Evolutionary conservation across 2,888 invertebrate species (phyloP), one percentile per base, ranked within the genome.

Genomic region (Nomada goodeniana): DNA sequence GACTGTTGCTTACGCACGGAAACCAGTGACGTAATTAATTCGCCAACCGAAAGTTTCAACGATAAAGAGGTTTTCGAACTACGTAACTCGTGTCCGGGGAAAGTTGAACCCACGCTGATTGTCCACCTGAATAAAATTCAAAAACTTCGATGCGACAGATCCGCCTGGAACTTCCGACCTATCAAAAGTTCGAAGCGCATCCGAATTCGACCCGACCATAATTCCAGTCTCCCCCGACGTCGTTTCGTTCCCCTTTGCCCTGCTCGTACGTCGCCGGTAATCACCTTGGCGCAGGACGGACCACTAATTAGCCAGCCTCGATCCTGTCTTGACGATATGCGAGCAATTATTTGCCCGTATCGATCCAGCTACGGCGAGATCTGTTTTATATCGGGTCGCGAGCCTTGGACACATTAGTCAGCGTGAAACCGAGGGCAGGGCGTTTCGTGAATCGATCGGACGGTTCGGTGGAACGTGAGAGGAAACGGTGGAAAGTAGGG

Each of bases 271-370:
- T 50, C 50, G 42, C 57, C 18, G 76, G 64, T 76, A 82, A 81
- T 71, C 82, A 65, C 82, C 76, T 83, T 68, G 69, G 65, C 68
- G 53, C 63, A 47, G 47, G 64, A 83, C 71, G 26, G 64, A 44
- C 65, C 73, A 73, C 88, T 80, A 84, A 87, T 88, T 88, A 86
- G 74, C 67, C 71, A 60, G 83, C 59, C 68, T 36, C 74, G 64
- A 18, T 7, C 65, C 61, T 67, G 80, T 80, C 83, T 83, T 80
- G 86, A 78, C 88, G 82, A 87, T 87, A 83, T 77, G 84, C 73
- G 68, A 63, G 79, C 80, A 86, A 87, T 87, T 86, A 86, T 87
- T 86, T 87, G 87, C 87, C 87, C 86, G 87, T 84, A 87, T 81
- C 87, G 75, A 84, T 82, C 80, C 63, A 11, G 74, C 77, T 63